Base-by-base conservation (phyloP, 2,797 vertebrate species). In the Trematomus bernacchii region DNA sequence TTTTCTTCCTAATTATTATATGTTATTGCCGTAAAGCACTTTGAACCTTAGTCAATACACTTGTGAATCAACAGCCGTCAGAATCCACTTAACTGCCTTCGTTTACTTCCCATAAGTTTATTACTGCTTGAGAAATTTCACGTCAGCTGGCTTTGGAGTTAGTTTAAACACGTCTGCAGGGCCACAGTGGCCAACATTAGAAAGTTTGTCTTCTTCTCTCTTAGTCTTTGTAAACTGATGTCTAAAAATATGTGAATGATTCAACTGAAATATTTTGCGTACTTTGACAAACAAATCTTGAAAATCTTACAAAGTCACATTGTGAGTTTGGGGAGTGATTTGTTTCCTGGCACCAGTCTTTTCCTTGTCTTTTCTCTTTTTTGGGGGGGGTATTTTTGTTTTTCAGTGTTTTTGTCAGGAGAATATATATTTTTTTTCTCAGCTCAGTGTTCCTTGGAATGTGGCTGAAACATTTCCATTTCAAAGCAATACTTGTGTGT, bases 381-480 rank as follows among this genome's bases (percentile, higher is more conserved):
- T 54, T 5, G 19, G 10, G 51, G 33, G 7, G 18, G 1, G 7
- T 55, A 11, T 63, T 68, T 81, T 66, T 40, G 15, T 70, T 75
- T 78, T 54, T 71, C 21, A 51, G 44, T 19, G 16, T 53, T 52
- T 54, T 62, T 76, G 59, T 71, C 61, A 43, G 59, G 63, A 82
- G 67, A 37, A 37, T 48, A 33, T 37, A 14, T 65, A 63, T 21
- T 73, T 75, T 83, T 57, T 54, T 53, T 33, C 46, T 62, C 59
- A 23, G 42, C 59, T 87, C 58, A 44, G 48, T 71, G 73, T 82
- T 91, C 70, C 54, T 82, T 68, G 19, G 58, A 85, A 84, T 61
- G 44, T 30, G 66, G 69, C 64, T 7, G 3, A 62, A 71, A 52
- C 66, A 89, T 90, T 90, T 91, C 80, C 89, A 91, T 89, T 89